Evolutionary conservation across 2,797 vertebrate genomes (phyloP).

Genomic region (Mareca strepera): DNA sequence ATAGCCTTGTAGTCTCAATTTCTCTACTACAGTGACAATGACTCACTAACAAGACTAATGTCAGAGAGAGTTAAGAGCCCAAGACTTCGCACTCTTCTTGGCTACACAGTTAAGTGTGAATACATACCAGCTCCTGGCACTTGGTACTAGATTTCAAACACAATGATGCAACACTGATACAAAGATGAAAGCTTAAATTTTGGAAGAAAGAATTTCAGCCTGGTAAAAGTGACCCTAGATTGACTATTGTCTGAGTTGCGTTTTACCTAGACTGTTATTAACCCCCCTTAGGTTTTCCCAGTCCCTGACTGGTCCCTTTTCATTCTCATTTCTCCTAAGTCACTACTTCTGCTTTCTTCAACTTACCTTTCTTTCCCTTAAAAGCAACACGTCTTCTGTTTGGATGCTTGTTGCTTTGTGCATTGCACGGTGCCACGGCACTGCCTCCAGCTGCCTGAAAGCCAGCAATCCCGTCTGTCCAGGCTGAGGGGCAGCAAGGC

Average conservation of each 20-base stretch:
- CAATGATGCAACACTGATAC: neutral
- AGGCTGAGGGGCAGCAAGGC: neutral
- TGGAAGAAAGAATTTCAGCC: neutral
- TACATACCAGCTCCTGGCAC: neutral
- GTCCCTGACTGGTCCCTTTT: neutral
- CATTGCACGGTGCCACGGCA: neutral
- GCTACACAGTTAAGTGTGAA: neutral
- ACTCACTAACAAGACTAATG: neutral
- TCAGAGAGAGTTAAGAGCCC: neutral
- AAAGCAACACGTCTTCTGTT: neutral
- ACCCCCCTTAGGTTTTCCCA: neutral
- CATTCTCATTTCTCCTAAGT: neutral
- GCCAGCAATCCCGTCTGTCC: neutral
- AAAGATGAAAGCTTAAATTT: neutral
- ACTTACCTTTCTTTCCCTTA: neutral
- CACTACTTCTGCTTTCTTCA: neutral
- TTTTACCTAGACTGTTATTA: neutral
- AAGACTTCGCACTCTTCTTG: neutral
- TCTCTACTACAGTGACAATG: neutral
- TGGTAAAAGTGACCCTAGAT: neutral
- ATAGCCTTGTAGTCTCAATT: neutral
- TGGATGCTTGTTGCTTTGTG: neutral
- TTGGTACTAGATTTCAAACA: neutral
- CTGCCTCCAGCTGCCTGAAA: neutral
- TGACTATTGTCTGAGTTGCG: neutral